These are phyloP conservation scores for Cepphus grylle DNA, from an alignment of 2,113 vertebrate genomes.

Conservation along the genomic window DNA sequence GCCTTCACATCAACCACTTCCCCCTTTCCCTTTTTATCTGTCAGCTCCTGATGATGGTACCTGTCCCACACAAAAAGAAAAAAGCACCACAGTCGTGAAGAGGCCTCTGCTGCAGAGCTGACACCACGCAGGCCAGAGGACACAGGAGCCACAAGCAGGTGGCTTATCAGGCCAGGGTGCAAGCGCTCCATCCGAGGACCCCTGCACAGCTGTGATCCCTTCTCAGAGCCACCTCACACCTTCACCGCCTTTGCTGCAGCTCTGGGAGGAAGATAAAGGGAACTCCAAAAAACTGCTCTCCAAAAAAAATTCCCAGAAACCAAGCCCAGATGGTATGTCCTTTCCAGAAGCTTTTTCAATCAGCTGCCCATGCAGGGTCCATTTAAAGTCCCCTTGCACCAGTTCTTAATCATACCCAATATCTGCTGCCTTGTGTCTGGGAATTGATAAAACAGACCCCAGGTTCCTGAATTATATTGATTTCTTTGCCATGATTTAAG, in stretches of 20 bases:
- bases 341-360: background rate
- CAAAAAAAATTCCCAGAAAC: background rate
- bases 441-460: background rate
- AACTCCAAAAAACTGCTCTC: background rate
- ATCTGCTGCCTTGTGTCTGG: background rate
- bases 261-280: background rate
- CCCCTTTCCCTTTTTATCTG: background rate
- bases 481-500: background rate
- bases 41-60: background rate
- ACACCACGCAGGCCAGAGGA: background rate
- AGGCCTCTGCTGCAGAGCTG: background rate
- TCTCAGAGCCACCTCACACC: background rate
- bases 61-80: background rate
- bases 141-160: background rate
- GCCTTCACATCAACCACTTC: background rate
- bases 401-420: background rate
- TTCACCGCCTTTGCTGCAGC: background rate
- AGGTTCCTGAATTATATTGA: background rate
- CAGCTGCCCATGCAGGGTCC: background rate
- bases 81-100: background rate
- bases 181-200: background rate
- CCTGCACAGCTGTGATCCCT: rapidly evolving
- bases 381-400: background rate
- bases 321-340: background rate
- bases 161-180: background rate